phyloP scores from a whole-genome alignment of 2,888 invertebrate genomes.

The Hartigia nigra region DNA sequence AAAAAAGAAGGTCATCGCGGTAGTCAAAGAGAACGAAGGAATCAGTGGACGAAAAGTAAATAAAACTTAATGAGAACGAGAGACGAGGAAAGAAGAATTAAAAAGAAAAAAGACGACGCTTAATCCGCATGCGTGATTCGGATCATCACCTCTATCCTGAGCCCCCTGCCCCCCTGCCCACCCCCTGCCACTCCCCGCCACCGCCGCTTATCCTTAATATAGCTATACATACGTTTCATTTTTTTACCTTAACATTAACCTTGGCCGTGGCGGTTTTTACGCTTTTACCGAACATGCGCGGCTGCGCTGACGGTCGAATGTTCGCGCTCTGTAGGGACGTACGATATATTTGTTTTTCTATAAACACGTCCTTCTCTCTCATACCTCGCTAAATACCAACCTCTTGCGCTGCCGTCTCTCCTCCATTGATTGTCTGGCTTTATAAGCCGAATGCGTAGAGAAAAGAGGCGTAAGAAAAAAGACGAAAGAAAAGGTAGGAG shows the following conservation, averaged over 20 bases:
- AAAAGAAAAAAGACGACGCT: neutral
- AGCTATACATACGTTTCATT: neutral
- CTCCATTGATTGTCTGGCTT: neutral
- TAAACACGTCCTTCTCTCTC: neutral
- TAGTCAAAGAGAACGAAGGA: slow-evolving; percentile 33
- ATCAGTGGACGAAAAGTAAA: slow-evolving; percentile 20
- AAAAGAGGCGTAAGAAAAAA: neutral
- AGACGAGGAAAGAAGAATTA: too few species aligned
- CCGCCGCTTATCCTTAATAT: neutral
- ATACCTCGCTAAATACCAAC: neutral
- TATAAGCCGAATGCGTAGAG: neutral
- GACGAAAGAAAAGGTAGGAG: too few species aligned
- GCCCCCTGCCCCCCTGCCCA: too few species aligned
- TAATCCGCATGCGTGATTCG: neutral
- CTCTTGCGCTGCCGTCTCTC: neutral
- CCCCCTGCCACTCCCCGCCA: neutral
- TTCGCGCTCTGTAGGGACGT: neutral
- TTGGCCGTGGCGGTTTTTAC: neutral
- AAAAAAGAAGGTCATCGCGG: neutral
- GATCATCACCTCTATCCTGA: neutral
- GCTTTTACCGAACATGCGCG: neutral
- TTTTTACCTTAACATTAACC: neutral
- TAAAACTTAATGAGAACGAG: neutral
- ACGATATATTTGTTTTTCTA: neutral
- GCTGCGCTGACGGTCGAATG: neutral